phyloP scores from a whole-genome alignment of 2,888 invertebrate genomes.

The Dascillus cervinus region DNA sequence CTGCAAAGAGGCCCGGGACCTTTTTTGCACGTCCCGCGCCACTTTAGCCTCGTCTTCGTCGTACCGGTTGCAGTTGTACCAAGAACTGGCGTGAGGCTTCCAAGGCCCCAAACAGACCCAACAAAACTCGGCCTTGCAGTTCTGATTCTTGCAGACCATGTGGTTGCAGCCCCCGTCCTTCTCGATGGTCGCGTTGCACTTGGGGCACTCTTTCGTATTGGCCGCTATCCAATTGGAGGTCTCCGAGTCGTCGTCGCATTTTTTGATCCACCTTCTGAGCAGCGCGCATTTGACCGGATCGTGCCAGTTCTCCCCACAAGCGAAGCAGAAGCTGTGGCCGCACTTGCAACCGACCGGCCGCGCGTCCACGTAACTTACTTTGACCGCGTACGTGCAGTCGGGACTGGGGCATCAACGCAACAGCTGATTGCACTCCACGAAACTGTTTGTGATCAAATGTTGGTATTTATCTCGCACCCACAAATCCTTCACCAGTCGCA shows the following conservation, averaged over 20 bases:
- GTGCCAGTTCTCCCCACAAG: constrained; percentile 96
- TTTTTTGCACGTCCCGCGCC: constrained; percentile 93
- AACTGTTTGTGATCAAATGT: constrained; percentile 96
- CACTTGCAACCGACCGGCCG: constrained; percentile 91
- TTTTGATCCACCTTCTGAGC: constrained; percentile 95
- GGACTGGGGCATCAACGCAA: constrained; percentile 98
- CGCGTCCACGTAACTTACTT: constrained; percentile 70
- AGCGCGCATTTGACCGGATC: constrained; percentile 88
- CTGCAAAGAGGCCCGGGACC: constrained; percentile 90
- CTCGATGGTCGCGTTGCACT: constrained; percentile 93
- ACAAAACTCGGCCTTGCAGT: constrained; percentile 97
- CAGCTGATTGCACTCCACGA: constrained; percentile 95
- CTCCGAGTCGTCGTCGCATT: constrained; percentile 98
- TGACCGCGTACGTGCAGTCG: constrained; percentile 94
- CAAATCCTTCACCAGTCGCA: constrained; percentile 80
- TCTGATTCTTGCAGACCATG: constrained; percentile 97
- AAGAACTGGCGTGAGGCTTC: constrained; percentile 97
- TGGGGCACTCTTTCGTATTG: constrained; percentile 98
- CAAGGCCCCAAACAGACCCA: constrained; percentile 99
- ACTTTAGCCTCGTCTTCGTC: constrained; percentile 97
- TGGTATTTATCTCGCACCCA: constrained; percentile 91
- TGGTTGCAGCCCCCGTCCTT: constrained; percentile 99
- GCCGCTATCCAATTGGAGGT: constrained; percentile 99
- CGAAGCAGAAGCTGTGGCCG: constrained; percentile 92
- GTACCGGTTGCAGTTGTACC: constrained; percentile 92